Evolutionary conservation across 2,113 vertebrate genomes (phyloP), one percentile per base, ranked within the genome.

Genomic region (Cololabis saira): DNA sequence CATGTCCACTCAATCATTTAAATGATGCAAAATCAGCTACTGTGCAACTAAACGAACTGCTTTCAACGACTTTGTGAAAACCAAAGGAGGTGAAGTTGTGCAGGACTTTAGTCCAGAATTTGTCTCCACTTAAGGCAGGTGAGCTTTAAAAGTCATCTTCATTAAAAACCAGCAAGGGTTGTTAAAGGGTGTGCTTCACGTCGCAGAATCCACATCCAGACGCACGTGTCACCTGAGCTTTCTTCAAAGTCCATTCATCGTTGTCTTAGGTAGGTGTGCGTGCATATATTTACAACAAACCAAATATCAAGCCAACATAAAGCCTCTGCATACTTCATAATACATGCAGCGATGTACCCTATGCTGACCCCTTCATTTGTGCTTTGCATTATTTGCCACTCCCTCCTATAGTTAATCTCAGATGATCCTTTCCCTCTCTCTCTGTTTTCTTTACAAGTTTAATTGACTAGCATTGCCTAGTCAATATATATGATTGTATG

Each of bases 201-300:
- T 72, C 81, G 41, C 67, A 58, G 43, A 75, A 67, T 33, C 67
- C 64, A 21, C 53, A 68, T 27, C 55, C 48, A 71, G 71, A 71
- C 37, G 57, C 41, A 43, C 2, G 22, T 30, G 16, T 51, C 64
- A 71, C 68, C 52, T 5, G 57, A 61, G 44, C 40, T 72, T 87
- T 79, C 80, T 87, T 89, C 76, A 87, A 67, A 57, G 67, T 90
- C 70, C 61, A 70, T 80, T 78, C 68, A 41, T 75, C n/a, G 33
- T 58, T 47, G 67, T 79, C 78, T 84, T 73, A 77, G 76, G 80
- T 81, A 80, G 80, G 59, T 76, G 71, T 82, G 74, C 67, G 74
- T 81, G 78, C 76, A 74, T 61, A 62, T 89, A 90, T 92, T 85
- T 88, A 89, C 89, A 90, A 71, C 27, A 61, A 43, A 75, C 44